phyloP scores from a whole-genome alignment of 2,888 invertebrate genomes.

The Coleophora deauratella region DNA sequence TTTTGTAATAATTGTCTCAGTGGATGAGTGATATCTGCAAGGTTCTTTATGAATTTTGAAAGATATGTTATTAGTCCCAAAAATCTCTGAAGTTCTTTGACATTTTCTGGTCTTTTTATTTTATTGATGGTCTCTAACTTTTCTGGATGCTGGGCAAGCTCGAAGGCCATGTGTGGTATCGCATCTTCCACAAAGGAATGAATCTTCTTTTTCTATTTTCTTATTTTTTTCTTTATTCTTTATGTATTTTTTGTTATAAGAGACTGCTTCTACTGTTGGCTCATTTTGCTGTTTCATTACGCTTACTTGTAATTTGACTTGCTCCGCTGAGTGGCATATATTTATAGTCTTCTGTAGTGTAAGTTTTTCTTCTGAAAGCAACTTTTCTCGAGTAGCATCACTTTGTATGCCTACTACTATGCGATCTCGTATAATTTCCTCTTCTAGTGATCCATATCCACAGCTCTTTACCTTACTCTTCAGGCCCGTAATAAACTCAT shows the following conservation, averaged over 20 bases:
- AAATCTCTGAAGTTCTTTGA: constrained; percentile 10
- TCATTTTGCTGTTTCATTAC: constrained; percentile 1
- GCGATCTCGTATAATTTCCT: constrained; percentile 1
- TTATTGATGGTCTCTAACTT: constrained; percentile 1
- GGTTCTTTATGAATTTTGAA: constrained; percentile 4
- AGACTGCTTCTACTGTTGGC: neutral
- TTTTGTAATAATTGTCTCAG: constrained; percentile 6
- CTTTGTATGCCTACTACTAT: neutral
- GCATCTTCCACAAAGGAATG: neutral
- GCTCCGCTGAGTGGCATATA: constrained; percentile 1
- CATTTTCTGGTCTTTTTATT: constrained; percentile 11
- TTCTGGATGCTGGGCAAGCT: neutral
- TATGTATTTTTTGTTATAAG: too few relatives aligned
- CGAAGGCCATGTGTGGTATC: neutral
- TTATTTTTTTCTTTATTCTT: neutral
- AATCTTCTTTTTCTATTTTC: neutral
- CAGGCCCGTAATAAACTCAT: constrained; percentile 3
- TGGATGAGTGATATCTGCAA: constrained; percentile 4
- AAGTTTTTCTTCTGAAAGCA: neutral
- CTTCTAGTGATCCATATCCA: constrained; percentile 2
- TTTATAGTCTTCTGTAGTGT: constrained; percentile 1
- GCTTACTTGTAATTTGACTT: neutral
- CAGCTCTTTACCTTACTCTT: constrained; percentile 5
- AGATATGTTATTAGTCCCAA: constrained; percentile 7
- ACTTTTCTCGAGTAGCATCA: constrained; percentile 1